A percentile compares a stretch with the other conserved stretches of the same genome.
Evolutionary conservation across 1,140 invertebrate species (phyloP).

Genomic region (Caenorhabditis briggsae): DNA sequence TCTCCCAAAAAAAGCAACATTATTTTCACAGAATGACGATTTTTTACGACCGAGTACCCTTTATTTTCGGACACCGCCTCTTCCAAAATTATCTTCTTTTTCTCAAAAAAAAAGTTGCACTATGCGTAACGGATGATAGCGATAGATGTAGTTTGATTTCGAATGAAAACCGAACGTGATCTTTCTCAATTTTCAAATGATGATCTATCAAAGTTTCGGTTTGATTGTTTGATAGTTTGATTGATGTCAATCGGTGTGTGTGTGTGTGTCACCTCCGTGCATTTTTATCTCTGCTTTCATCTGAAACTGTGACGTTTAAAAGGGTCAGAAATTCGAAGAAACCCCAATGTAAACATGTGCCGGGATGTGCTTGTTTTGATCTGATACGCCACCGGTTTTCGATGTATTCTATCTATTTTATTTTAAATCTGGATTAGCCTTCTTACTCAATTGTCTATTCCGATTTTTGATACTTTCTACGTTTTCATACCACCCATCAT

Average conservation of each 20-base stretch:
- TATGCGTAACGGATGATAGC: neutral
- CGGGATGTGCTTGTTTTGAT: slow-evolving; percentile 4
- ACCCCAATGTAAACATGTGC: slow-evolving; percentile 33
- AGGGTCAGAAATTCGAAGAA: neutral
- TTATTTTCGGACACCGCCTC: neutral
- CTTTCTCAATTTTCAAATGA: neutral
- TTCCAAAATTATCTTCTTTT: slow-evolving; percentile 13
- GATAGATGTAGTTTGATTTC: slow-evolving; percentile 11
- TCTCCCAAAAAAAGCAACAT: slow-evolving; percentile 34
- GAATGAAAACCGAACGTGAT: neutral
- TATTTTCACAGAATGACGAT: neutral
- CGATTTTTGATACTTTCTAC: neutral
- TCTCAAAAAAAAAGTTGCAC: neutral
- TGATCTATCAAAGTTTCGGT: neutral
- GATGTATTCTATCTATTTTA: neutral
- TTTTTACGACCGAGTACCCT: neutral
- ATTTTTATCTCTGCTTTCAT: neutral
- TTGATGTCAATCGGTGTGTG: neutral
- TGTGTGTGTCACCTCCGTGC: neutral
- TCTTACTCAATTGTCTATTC: neutral
- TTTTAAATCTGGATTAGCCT: slow-evolving; percentile 10
- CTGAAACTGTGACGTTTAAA: neutral
- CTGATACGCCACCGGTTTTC: neutral
- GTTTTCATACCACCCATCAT: neutral
- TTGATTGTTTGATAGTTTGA: neutral